Conservation (phyloP, 2,113 vertebrate species). For the Fukomys damarensis region DNA sequence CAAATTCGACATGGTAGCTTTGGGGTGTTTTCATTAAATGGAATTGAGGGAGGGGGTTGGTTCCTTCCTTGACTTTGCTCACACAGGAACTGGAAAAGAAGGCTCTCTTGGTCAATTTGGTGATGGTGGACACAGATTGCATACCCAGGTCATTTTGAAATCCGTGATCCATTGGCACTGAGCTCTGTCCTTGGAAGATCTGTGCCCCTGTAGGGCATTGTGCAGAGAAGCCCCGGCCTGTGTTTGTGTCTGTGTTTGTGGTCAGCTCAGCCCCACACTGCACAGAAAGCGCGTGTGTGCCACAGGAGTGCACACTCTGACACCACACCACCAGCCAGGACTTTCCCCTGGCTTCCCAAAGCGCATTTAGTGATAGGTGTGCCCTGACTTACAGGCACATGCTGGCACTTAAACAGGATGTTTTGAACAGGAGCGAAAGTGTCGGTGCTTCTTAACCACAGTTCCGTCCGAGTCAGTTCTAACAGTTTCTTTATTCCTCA, state of each 20-base stretch:
- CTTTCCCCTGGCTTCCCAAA: conserved; percentile 55
- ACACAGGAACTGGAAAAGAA: neutral
- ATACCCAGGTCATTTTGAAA: neutral
- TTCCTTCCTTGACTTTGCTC: neutral
- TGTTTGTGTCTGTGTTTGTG: neutral
- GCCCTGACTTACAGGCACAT: conserved; percentile 72
- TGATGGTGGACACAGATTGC: neutral
- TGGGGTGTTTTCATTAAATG: neutral
- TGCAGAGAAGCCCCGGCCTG: neutral
- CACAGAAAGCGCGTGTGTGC: neutral
- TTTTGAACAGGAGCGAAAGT: conserved; percentile 71
- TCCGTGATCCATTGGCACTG: neutral
- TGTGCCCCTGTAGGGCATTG: neutral
- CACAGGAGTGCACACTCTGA: too few relatives aligned
- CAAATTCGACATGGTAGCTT: conserved; percentile 30
- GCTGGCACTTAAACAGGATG: conserved; percentile 67
- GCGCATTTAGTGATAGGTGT: conserved; percentile 43
- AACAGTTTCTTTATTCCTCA: conserved; percentile 34
- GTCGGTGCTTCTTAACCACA: neutral
- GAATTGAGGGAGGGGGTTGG: neutral
- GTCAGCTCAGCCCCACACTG: neutral
- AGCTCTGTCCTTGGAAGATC: neutral
- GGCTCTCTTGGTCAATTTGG: neutral
- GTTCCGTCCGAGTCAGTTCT: neutral
- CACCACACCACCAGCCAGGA: neutral